phyloP scores from a whole-genome alignment of 2,888 invertebrate genomes.

The Quadriops clusia region DNA sequence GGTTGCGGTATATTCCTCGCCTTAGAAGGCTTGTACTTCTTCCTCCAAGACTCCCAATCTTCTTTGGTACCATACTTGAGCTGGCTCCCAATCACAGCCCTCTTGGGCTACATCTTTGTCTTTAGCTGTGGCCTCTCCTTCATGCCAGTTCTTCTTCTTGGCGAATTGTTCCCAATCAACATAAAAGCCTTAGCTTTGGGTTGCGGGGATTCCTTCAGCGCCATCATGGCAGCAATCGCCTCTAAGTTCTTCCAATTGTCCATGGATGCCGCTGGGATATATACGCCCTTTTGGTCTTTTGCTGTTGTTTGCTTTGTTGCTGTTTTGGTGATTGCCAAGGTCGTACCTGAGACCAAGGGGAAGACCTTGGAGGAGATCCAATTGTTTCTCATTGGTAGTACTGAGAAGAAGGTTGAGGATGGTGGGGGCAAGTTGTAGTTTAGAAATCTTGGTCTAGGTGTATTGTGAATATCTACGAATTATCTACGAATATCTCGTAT shows the following conservation, averaged over 20 bases:
- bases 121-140: slow-evolving; percentile 42
- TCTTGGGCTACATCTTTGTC: slow-evolving; percentile 39
- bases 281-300: slow-evolving; percentile 54
- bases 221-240: slow-evolving; percentile 37
- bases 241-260: slow-evolving; percentile 41
- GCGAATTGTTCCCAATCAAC: slow-evolving; percentile 44
- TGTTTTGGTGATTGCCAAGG: slow-evolving; percentile 44
- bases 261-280: slow-evolving; percentile 45
- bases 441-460: too few species aligned
- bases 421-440: too few species aligned
- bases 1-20: slow-evolving; percentile 35
- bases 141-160: slow-evolving; percentile 39
- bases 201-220: slow-evolving; percentile 41
- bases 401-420: too few species aligned
- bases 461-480: too few species aligned
- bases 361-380: slow-evolving; percentile 58
- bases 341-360: slow-evolving; percentile 58
- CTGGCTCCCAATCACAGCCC: slow-evolving; percentile 39
- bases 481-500: too few species aligned
- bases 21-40: slow-evolving; percentile 36
- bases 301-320: slow-evolving; percentile 47
- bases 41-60: slow-evolving; percentile 29
- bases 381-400: slow-evolving; percentile 29
- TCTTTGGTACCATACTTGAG: slow-evolving; percentile 14
- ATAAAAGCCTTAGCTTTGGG: slow-evolving; percentile 45